These are phyloP conservation scores for Lacerta viridis DNA, from an alignment of 2,797 vertebrate species.

Conservation along the genomic window DNA sequence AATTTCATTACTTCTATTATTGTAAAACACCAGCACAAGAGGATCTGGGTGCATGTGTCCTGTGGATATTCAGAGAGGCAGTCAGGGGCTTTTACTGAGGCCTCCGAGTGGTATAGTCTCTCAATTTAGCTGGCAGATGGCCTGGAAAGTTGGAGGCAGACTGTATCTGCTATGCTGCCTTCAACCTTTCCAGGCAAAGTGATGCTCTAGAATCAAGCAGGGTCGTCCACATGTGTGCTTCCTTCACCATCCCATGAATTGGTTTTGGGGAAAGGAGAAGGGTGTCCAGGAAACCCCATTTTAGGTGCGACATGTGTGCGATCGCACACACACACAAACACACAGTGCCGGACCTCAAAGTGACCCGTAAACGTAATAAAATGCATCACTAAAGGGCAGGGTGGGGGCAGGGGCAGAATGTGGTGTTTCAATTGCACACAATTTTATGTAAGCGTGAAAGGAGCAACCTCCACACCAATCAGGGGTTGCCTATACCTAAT, in stretches of 20 bases:
- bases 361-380: too few species aligned
- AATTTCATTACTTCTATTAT: background rate
- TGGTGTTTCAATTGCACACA: too few species aligned
- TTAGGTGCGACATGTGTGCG: too few species aligned
- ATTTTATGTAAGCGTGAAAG: too few species aligned
- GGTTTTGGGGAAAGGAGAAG: background rate
- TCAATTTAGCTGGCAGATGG: background rate
- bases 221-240: background rate
- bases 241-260: background rate
- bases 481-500: too few species aligned
- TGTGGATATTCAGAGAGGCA: background rate
- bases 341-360: too few species aligned
- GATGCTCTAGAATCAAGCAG: background rate
- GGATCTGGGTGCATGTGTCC: background rate
- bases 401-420: too few species aligned
- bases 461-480: too few species aligned
- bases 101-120: background rate
- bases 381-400: too few species aligned
- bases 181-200: background rate
- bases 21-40: background rate
- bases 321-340: fast-evolving
- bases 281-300: too few species aligned
- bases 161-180: background rate
- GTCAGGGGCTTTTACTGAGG: too few species aligned
- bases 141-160: background rate